Percentiles rank a stretch among this genome's conserved stretches.
These are phyloP conservation scores for Calcarius lapponicus DNA, from an alignment of 2,797 vertebrate genomes.

Conservation along the genomic window DNA sequence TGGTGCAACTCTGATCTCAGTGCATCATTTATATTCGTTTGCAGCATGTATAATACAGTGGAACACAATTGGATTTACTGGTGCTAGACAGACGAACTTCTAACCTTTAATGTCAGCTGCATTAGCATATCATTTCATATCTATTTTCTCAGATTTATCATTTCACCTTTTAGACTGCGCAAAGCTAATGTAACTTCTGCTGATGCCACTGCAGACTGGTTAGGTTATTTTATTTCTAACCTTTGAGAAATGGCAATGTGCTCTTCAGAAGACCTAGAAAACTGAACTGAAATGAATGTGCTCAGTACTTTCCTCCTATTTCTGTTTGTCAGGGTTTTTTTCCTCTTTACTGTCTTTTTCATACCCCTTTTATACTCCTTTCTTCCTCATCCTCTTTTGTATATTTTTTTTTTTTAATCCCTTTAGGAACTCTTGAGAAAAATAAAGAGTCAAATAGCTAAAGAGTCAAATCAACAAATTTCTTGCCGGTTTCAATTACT, in stretches of 20 bases:
- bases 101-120: slow-evolving; percentile 68
- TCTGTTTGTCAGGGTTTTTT: rapidly evolving
- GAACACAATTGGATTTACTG: slow-evolving; percentile 64
- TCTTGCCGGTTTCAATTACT: background rate
- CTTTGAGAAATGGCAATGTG: slow-evolving; percentile 67
- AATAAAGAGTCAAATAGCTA: background rate
- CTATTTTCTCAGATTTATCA: slow-evolving; percentile 71
- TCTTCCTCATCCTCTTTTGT: rapidly evolving
- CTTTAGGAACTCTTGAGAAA: background rate
- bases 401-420: background rate
- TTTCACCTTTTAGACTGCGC: slow-evolving; percentile 66
- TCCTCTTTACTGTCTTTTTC: background rate
- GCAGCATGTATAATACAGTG: slow-evolving; percentile 38
- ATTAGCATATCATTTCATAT: slow-evolving; percentile 72
- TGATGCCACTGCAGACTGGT: slow-evolving; percentile 59
- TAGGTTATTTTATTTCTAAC: slow-evolving; percentile 71
- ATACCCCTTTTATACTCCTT: background rate
- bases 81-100: slow-evolving; percentile 53
- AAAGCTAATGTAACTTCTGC: slow-evolving; percentile 69
- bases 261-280: slow-evolving; percentile 68
- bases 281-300: slow-evolving; percentile 46
- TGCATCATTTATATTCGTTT: slow-evolving; percentile 61
- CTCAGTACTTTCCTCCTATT: background rate
- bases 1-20: slow-evolving; percentile 43
- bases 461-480: background rate